Evolutionary conservation across 2,888 invertebrate genomes (phyloP).

Genomic region (Coremacera marginata): DNA sequence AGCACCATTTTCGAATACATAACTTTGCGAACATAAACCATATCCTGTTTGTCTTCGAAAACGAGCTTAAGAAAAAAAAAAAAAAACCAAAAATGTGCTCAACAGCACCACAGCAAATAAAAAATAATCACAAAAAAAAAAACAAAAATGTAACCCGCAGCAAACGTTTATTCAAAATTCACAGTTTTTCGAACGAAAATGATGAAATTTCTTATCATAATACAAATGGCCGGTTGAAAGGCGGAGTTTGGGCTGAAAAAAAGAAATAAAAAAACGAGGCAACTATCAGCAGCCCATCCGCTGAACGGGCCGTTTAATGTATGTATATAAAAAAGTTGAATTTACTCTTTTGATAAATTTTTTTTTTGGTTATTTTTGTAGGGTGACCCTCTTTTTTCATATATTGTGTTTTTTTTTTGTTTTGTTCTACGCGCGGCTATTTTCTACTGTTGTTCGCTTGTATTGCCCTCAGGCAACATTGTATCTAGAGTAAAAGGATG

Average conservation of each 20-base stretch:
- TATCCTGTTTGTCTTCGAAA: constrained; percentile 13
- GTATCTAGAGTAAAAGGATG: too few relatives aligned
- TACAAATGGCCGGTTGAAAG: not conserved
- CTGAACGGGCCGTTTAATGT: not conserved
- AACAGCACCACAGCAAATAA: not conserved
- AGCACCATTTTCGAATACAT: not conserved
- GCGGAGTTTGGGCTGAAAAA: not conserved
- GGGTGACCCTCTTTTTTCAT: not conserved
- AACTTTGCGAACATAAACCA: constrained; percentile 7
- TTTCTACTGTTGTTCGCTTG: too few relatives aligned
- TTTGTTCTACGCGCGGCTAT: too few relatives aligned
- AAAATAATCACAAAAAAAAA: not conserved
- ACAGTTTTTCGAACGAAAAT: constrained; percentile 12
- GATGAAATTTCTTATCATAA: constrained; percentile 17
- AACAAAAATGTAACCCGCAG: not conserved
- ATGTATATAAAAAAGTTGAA: not conserved
- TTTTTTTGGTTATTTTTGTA: too few relatives aligned
- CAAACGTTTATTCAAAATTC: constrained; percentile 6
- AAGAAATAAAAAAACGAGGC: not conserved
- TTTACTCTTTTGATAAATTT: not conserved
- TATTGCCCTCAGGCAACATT: too few relatives aligned
- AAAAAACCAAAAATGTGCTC: not conserved
- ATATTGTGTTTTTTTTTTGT: not conserved
- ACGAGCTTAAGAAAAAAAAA: not conserved
- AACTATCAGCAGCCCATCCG: not conserved